Base-by-base conservation (phyloP, 2,113 vertebrate species). In the Indicator indicator region DNA sequence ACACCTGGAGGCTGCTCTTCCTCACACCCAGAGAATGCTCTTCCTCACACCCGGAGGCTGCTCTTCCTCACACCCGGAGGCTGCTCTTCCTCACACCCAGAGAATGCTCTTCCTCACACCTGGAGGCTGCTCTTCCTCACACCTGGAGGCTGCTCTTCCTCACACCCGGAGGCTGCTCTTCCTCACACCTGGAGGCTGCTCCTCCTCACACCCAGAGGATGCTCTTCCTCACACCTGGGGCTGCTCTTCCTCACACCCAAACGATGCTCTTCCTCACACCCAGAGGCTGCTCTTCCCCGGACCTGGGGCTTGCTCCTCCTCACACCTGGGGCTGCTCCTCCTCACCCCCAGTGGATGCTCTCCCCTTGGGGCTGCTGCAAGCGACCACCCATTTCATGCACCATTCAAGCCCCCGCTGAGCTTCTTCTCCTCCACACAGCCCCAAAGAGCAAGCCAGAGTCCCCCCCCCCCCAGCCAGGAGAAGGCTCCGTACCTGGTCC, bases 401-500 rank as follows among this genome's bases (percentile, higher is more conserved):
- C 52, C 46, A 21, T 2, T 56, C 46, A 9, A n/a, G 5, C 18
- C 26, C 74, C 11, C 6, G 0, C 0, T 0, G 3, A 84, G 2
- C 46, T 19, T 9, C 18, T 11, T 3, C 70, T 18, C 42, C 81
- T 27, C 46, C 36, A 2, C 4, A 2, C 26, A 64, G 0, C 44
- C 59, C 33, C 56, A 32, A 11, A 33, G 9, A 13, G 0, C 3
- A 1, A 32, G 11, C 5, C 5, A 5, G 16, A 1, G 7, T 33
- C 33, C 65, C 18, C 19, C 8, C 10, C 11, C 1, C 2, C 23
- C 2, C 9, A 3, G 3, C 23, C 42, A 65, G 6, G 5, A 52
- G 24, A 11, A 14, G 5, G 1, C 16, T 59, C 14, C 96, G 78
- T 94, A 99, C 99, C 99, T 99, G 99, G 80, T 99, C 99, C 23